These are phyloP conservation scores for Bilobella aurantiaca DNA, from an alignment of 1,140 invertebrate genomes.

Conservation along the genomic window DNA sequence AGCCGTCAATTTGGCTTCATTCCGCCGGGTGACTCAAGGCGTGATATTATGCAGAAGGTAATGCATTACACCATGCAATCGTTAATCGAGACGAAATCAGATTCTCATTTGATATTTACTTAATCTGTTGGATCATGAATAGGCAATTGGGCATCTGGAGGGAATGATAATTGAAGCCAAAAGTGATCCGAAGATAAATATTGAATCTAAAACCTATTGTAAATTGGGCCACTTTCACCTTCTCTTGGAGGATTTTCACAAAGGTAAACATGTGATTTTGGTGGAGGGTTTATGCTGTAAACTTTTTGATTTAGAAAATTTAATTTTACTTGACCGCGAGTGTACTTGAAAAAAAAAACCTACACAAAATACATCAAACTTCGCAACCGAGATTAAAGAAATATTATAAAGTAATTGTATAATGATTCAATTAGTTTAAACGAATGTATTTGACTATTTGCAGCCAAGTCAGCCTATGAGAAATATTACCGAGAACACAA, in stretches of 20 bases:
- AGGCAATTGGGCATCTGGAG: slow-evolving; percentile 70
- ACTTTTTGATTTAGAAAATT: too few relatives aligned
- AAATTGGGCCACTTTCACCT: slow-evolving; percentile 89
- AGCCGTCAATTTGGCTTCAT: slow-evolving; percentile 79
- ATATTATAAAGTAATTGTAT: too few relatives aligned
- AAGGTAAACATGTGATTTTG: slow-evolving; percentile 51
- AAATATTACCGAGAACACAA: slow-evolving; percentile 62
- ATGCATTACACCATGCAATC: slow-evolving; percentile 13
- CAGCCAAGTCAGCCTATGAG: slow-evolving; percentile 88
- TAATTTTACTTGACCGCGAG: too few relatives aligned
- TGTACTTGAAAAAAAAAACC: too few relatives aligned
- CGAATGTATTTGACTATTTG: slow-evolving; percentile 40
- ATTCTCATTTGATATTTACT: slow-evolving; percentile 11
- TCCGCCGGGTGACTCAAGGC: not conserved
- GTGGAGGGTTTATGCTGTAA: not conserved
- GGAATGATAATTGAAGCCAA: slow-evolving; percentile 64
- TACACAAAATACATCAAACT: too few relatives aligned
- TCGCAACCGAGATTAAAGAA: too few relatives aligned
- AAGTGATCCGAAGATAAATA: slow-evolving; percentile 53
- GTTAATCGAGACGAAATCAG: slow-evolving; percentile 2
- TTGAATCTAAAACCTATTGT: slow-evolving; percentile 82
- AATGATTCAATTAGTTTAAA: not conserved
- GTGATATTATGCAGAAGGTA: slow-evolving; percentile 54
- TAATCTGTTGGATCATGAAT: too few relatives aligned
- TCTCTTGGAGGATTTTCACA: slow-evolving; percentile 75